Base-by-base conservation (phyloP, 2,113 vertebrate genomes). In the Chlorodrepanis virens region DNA sequence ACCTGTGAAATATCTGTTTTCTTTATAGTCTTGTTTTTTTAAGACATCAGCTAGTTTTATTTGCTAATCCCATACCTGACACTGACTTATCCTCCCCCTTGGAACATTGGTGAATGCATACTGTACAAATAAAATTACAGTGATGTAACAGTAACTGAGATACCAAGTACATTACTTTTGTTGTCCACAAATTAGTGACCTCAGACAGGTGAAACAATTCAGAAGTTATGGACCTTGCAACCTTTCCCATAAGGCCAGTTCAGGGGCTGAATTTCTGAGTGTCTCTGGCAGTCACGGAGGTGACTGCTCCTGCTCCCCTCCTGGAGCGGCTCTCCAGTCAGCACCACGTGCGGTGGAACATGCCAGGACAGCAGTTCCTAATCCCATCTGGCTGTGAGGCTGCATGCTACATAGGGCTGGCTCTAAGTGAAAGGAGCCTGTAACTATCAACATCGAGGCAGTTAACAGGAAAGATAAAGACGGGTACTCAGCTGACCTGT, bases 401-500 rank as follows among this genome's bases (percentile, higher is more conserved):
- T 63, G 45, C 47, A 37, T 4, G 29, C 49, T 40, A 4, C 35
- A 64, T 3, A 64, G 39, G 37, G 63, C 72, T 81, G 72, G 28
- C 77, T 61, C 39, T 12, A 53, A 45, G 44, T 3, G 18, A 67
- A 63, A 77, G 49, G 14, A 87, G 40, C 39, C 61, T 42, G 0
- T 9, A 76, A 39, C 33, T 29, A 28, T 16, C 24, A 35, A 16
- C 37, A 35, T 1, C 5, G 14, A 84, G 33, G 22, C 4, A 40
- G 37, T 13, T 25, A 84, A 78, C 47, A 40, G 15, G 31, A 81
- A 71, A 61, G 35, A 29, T 14, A 56, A 59, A 45, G 24, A 47
- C 0, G 1, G 10, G 11, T 17, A 57, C 21, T 65, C 2, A 2
- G 72, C 40, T 2, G 1, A 64, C 19, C 9, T 6, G 27, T 14